Conservation (phyloP, 2,888 invertebrate genomes). For the Heterodera filipjevi region DNA sequence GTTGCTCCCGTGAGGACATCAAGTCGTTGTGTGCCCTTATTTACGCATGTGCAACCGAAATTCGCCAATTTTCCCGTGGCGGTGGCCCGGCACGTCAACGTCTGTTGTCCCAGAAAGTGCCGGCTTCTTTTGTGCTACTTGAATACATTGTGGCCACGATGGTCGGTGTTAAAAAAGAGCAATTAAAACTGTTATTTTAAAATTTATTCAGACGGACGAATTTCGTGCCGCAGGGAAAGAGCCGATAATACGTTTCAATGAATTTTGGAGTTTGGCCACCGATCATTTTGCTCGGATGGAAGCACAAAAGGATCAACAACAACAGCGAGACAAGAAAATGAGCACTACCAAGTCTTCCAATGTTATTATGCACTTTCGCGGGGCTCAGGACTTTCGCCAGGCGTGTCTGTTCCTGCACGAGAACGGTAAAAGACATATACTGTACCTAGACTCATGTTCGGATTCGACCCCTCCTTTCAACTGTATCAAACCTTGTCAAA, state of each 20-base stretch:
- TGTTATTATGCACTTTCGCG: constrained; percentile 72
- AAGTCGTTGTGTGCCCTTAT: constrained; percentile 75
- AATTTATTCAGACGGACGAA: constrained; percentile 73
- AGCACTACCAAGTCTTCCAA: background rate
- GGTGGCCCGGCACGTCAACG: constrained; percentile 77
- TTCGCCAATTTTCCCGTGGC: constrained; percentile 6
- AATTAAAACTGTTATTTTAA: too few species aligned
- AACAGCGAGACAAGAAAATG: background rate
- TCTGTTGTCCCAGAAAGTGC: constrained; percentile 87
- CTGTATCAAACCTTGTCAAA: too few species aligned
- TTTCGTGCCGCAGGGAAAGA: constrained; percentile 72
- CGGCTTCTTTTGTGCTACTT: constrained; percentile 89
- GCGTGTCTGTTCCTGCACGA: constrained; percentile 96
- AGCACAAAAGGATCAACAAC: constrained; percentile 34
- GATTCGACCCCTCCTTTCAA: too few species aligned
- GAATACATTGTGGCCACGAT: constrained; percentile 75
- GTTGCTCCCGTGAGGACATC: constrained; percentile 85
- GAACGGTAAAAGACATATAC: constrained; percentile 77
- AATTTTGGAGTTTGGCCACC: constrained; percentile 70
- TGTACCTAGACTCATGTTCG: background rate
- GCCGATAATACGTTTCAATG: constrained; percentile 82
- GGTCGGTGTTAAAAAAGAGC: background rate
- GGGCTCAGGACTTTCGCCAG: constrained; percentile 81
- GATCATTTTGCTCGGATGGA: constrained; percentile 44
- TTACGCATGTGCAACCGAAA: constrained; percentile 20